Conservation (phyloP, 2,797 vertebrate species). For the Gadopsis bispinosus region DNA sequence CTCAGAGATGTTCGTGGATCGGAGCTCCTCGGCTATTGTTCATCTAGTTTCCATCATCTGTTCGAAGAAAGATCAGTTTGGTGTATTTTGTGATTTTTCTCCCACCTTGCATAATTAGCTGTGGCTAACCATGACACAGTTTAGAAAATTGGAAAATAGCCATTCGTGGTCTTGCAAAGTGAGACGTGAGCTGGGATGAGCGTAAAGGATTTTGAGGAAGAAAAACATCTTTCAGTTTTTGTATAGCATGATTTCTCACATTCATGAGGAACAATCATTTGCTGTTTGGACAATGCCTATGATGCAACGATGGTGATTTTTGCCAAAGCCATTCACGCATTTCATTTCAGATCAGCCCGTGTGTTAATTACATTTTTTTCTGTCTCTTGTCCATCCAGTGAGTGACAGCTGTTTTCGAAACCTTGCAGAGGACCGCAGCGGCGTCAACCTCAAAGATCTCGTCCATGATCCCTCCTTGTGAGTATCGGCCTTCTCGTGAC, state of each 20-base stretch:
- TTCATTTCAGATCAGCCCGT: background rate
- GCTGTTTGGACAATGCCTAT: background rate
- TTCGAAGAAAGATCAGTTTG: conserved; percentile 13
- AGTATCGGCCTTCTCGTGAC: conserved; percentile 80
- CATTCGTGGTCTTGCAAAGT: background rate
- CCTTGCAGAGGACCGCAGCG: conserved; percentile 98
- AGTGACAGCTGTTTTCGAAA: conserved; percentile 99
- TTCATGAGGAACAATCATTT: background rate
- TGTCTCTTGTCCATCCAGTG: conserved; percentile 86
- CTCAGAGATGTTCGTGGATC: background rate
- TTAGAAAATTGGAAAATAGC: conserved; percentile 7
- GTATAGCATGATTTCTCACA: background rate
- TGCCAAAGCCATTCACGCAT: background rate
- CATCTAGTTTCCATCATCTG: conserved; percentile 17
- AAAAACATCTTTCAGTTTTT: background rate
- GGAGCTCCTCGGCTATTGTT: conserved; percentile 3
- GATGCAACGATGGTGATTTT: background rate
- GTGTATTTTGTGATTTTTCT: background rate
- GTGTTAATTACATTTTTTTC: conserved; percentile 16
- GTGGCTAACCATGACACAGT: background rate
- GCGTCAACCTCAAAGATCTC: conserved; percentile 99
- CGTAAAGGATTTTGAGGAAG: background rate
- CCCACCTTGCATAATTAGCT: background rate
- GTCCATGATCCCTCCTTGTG: conserved; percentile 98
- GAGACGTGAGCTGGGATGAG: background rate